Percentiles rank a stretch among this genome's conserved stretches.
phyloP scores from a whole-genome alignment of 2,888 invertebrate species.

The Nyleta sp. region DNA sequence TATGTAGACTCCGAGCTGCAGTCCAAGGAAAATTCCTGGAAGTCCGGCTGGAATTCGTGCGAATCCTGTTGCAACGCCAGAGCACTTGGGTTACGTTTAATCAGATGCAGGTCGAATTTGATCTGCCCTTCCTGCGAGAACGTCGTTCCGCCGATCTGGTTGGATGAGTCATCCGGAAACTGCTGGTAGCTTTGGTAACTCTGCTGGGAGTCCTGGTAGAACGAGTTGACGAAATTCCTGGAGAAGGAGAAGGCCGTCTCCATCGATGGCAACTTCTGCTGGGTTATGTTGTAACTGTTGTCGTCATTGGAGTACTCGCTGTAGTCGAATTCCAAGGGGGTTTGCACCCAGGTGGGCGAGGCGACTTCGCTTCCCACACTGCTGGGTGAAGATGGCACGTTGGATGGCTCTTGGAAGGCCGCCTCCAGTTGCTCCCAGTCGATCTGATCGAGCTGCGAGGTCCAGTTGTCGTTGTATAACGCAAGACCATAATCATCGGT shows the following conservation, averaged over 20 bases:
- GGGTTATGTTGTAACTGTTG: background rate
- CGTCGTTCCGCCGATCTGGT: background rate
- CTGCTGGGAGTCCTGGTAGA: conserved; percentile 36
- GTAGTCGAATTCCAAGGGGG: conserved; percentile 66
- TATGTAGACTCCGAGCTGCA: conserved; percentile 68
- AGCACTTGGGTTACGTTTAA: conserved; percentile 78
- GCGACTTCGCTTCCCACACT: conserved; percentile 74
- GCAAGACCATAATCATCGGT: conserved; percentile 27
- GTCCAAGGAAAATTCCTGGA: conserved; percentile 64
- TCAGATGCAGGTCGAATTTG: conserved; percentile 78
- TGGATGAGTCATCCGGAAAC: background rate
- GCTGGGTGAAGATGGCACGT: conserved; percentile 69
- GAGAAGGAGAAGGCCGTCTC: conserved; percentile 79
- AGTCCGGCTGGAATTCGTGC: conserved; percentile 36
- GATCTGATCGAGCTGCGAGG: conserved; percentile 66
- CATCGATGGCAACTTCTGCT: conserved; percentile 73
- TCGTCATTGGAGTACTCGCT: conserved; percentile 71
- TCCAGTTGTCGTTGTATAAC: conserved; percentile 67
- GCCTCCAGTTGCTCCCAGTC: conserved; percentile 75
- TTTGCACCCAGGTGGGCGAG: conserved; percentile 71
- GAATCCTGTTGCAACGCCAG: conserved; percentile 59
- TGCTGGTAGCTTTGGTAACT: conserved; percentile 14
- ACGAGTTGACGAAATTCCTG: conserved; percentile 11
- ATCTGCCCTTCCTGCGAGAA: conserved; percentile 31
- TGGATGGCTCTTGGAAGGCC: conserved; percentile 73